Conservation (phyloP, 2,113 vertebrate species). For the Myotis yumanensis region DNA sequence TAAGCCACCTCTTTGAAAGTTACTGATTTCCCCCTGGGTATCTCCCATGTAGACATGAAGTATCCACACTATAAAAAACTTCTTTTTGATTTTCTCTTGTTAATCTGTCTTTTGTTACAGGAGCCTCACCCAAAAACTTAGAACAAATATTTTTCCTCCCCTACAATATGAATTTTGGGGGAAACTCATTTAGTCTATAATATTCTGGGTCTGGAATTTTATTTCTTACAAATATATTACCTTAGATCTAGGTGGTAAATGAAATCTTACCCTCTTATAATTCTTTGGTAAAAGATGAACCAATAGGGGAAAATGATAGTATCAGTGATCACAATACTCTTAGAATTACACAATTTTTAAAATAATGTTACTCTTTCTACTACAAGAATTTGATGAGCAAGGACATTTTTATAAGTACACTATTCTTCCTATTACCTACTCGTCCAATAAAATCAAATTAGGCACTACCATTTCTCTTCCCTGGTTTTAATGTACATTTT, state of each 20-base stretch:
- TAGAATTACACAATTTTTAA: neutral
- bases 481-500: slow-evolving; percentile 22
- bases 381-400: neutral
- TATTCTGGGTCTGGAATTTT: neutral
- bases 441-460: slow-evolving; percentile 43
- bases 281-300: neutral
- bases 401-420: neutral
- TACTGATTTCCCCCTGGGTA: neutral
- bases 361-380: neutral
- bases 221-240: neutral
- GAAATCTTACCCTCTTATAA: neutral
- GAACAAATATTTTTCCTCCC: neutral
- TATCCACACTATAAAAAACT: neutral
- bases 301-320: neutral
- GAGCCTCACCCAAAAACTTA: neutral
- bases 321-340: neutral
- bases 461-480: slow-evolving; percentile 54
- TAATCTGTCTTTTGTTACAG: neutral
- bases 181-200: neutral
- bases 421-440: slow-evolving; percentile 16
- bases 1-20: neutral
- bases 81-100: neutral
- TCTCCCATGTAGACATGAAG: neutral
- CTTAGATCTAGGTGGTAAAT: neutral
- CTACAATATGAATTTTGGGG: neutral